Evolutionary conservation across 2,113 vertebrate genomes (phyloP).

Genomic region (Zeus faber): DNA sequence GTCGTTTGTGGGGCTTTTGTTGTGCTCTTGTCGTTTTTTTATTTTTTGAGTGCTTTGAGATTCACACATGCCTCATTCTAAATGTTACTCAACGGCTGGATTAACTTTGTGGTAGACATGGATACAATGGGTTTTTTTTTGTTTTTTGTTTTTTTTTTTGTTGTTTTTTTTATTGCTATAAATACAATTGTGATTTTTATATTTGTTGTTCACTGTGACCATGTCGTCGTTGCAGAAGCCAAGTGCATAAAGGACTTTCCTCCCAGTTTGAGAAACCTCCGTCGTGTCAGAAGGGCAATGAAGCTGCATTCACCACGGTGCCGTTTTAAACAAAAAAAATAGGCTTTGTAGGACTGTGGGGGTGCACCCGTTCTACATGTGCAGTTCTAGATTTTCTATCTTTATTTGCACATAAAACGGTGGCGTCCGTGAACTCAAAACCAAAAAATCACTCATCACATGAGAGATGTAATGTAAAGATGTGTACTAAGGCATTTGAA

Average conservation of each 20-base stretch:
- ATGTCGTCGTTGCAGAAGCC: conserved; percentile 39
- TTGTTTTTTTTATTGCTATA: conserved; percentile 36
- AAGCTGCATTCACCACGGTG: no score
- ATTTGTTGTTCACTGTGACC: conserved; percentile 68
- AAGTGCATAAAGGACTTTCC: conserved; percentile 7
- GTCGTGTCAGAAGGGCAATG: not conserved
- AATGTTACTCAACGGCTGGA: conserved; percentile 28
- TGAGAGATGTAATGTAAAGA: no score
- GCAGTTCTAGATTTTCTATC: no score
- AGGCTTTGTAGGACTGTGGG: no score
- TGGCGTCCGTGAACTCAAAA: no score
- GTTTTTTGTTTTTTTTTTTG: not conserved
- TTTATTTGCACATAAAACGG: no score
- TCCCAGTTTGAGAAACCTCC: no score
- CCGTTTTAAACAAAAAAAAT: no score
- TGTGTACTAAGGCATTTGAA: no score
- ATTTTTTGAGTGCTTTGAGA: conserved; percentile 47
- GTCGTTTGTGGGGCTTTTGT: conserved; percentile 24
- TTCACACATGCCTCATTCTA: conserved; percentile 43
- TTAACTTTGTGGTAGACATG: conserved; percentile 27
- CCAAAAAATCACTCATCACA: no score
- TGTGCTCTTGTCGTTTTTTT: conserved; percentile 42
- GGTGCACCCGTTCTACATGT: no score
- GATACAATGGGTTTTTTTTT: conserved; percentile 4
- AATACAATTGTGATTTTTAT: conserved; percentile 50